Evolutionary conservation across 1,140 invertebrate species (phyloP).

Genomic region (Ips typographus): DNA sequence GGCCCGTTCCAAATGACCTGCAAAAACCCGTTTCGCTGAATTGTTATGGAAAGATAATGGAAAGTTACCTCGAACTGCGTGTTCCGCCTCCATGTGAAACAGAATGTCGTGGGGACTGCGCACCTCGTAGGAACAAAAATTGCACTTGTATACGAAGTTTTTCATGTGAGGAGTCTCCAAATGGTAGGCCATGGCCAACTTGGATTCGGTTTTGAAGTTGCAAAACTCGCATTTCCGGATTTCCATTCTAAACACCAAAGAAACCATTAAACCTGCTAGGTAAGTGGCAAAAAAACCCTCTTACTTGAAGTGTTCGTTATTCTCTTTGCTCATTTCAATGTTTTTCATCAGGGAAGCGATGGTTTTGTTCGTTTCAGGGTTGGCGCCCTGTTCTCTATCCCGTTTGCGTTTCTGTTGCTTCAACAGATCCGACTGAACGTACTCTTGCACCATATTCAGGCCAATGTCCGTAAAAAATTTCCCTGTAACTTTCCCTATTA

Average conservation of each 20-base stretch:
- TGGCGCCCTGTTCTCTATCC: constrained; percentile 63
- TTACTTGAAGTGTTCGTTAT: constrained; percentile 78
- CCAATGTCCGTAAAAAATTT: constrained; percentile 94
- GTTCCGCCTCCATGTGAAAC: constrained; percentile 88
- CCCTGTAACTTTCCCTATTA: constrained; percentile 52
- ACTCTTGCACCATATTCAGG: constrained; percentile 87
- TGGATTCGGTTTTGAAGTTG: constrained; percentile 90
- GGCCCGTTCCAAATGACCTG: constrained; percentile 76
- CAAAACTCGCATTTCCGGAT: constrained; percentile 88
- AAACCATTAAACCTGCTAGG: neutral
- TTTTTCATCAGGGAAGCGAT: constrained; percentile 80
- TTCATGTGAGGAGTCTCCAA: constrained; percentile 91
- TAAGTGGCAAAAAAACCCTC: neutral
- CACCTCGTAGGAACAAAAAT: constrained; percentile 83
- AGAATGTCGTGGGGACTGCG: constrained; percentile 84
- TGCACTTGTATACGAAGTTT: constrained; percentile 82
- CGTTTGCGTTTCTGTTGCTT: constrained; percentile 83
- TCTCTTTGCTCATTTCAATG: constrained; percentile 84
- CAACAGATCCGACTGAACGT: constrained; percentile 87
- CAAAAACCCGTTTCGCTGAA: constrained; percentile 45
- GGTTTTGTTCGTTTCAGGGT: constrained; percentile 71
- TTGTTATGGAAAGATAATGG: neutral
- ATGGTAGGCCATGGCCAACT: constrained; percentile 83
- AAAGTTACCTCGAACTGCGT: constrained; percentile 64
- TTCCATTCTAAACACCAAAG: constrained; percentile 27